These are phyloP conservation scores for Murina feae DNA, from an alignment of 2,113 vertebrate species.

Conservation along the genomic window DNA sequence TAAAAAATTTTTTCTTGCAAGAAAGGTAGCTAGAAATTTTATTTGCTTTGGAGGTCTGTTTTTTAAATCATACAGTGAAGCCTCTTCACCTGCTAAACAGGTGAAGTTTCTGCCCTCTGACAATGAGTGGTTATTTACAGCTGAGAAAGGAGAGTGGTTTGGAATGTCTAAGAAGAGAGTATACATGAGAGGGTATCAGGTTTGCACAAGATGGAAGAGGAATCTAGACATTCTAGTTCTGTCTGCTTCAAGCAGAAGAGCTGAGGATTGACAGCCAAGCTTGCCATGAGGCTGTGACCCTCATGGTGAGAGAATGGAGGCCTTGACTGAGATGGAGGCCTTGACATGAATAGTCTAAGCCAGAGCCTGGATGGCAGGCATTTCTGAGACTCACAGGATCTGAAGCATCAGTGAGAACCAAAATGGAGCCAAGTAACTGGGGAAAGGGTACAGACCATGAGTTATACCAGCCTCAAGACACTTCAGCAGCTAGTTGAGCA, in stretches of 20 bases:
- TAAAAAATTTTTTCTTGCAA: neutral
- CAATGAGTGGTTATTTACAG: neutral
- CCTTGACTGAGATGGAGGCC: too few species aligned
- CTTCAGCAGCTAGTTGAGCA: neutral
- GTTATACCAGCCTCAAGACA: neutral
- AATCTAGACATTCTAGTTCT: neutral
- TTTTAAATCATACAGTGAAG: neutral
- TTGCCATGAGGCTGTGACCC: neutral
- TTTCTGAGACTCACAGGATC: neutral
- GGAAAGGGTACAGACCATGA: neutral
- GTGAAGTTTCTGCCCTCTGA: neutral
- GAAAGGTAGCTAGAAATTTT: neutral
- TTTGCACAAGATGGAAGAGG: neutral
- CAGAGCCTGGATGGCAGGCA: neutral
- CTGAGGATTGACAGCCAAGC: neutral
- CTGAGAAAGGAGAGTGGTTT: neutral
- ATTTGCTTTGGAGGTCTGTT: neutral
- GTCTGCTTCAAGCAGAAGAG: neutral
- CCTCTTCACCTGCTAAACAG: neutral
- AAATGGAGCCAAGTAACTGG: neutral
- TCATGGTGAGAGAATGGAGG: neutral
- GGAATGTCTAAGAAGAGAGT: neutral
- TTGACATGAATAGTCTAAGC: neutral
- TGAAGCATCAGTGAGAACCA: neutral
- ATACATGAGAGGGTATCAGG: neutral